Base-by-base conservation (phyloP, 2,888 invertebrate species). In the Patella depressa region DNA sequence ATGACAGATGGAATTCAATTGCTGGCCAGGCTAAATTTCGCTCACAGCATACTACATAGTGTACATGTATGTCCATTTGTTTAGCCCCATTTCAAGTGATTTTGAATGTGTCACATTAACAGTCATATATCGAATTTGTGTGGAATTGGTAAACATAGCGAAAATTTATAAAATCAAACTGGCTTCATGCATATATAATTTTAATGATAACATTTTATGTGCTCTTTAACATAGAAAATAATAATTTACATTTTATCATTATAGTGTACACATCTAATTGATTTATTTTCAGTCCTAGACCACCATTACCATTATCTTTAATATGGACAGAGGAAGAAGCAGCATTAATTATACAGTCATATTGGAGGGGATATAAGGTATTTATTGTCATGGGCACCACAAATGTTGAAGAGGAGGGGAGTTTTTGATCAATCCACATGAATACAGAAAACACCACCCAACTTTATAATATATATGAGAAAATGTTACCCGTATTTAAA, bases 261-360 rank as follows among this genome's bases (percentile, higher is more conserved):
- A 45, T 45, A 34, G 34, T 7, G 34, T 45, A 45, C 5, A 0
- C 5, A 3, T 45, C 34, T 45, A 45, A 45, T 5, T 45, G 34
- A 45, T 45, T 45, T 9, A 45, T 45, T 82, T 85, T 65, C 85
- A 91, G 91, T 80, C 91, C 92, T 12, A 84, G 91, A 11, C 89
- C 91, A 78, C 91, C 91, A 72, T 84, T 91, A 74, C 91, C 92
- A 11, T 82, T 88, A 79, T 92, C 91, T 53, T 82, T 92, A 71
- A 78, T 91, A 29, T 91, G 91, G 91, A 88, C 89, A 65, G 91
- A 91, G 78, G 90, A 89, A 45, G 91, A 92, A 81, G 92, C 91
- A n/a, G 85, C 87, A 29, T 80, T 89, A 2, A 89, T 88, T 45
- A 89, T 92, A 75, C 92, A 92, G 83, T 88, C 90, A 15, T 85